phyloP scores from a whole-genome alignment of 2,797 vertebrate species.

The Gymnocypris eckloni region DNA sequence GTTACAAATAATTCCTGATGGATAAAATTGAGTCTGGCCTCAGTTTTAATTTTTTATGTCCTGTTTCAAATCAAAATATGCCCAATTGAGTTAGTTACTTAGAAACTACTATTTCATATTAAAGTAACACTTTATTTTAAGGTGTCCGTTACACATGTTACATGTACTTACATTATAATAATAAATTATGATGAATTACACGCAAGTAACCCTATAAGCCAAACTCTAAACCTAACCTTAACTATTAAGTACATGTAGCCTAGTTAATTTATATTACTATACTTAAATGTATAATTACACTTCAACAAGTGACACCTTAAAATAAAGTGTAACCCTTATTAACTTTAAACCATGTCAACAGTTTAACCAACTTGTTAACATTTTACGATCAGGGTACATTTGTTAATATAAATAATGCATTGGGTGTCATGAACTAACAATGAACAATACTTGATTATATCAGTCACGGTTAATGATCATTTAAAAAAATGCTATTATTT shows the following conservation, averaged over 20 bases:
- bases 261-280: not conserved
- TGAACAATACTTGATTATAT: not conserved
- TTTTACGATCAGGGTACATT: not conserved
- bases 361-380: not conserved
- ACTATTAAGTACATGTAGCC: not conserved
- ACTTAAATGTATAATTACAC: not conserved
- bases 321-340: not conserved
- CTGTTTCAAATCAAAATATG: not conserved
- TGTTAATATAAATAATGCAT: not conserved
- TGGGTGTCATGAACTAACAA: not conserved
- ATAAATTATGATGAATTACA: not conserved
- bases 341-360: not conserved
- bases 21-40: not conserved
- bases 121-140: not conserved
- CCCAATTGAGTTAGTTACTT: not conserved
- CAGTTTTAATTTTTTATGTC: not conserved
- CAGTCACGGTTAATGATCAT: not conserved
- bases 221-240: not conserved
- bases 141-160: too few species aligned
- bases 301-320: not conserved
- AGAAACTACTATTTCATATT: not conserved
- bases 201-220: not conserved
- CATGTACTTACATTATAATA: not conserved
- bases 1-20: not conserved
- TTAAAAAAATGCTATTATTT: too few species aligned